A percentile compares a stretch with the other conserved stretches of the same genome.
These are phyloP conservation scores for Melanogrammus aeglefinus DNA, from an alignment of 2,797 vertebrate species.

Conservation along the genomic window DNA sequence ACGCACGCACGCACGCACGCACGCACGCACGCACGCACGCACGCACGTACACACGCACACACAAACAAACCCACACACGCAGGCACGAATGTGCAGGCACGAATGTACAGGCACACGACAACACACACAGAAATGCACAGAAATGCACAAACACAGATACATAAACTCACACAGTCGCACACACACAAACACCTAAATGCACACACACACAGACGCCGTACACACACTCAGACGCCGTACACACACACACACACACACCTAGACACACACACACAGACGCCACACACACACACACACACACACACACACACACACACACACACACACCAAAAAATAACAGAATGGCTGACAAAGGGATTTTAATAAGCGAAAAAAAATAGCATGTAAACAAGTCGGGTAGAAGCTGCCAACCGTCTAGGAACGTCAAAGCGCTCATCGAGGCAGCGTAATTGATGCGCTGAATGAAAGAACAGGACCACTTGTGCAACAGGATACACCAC, in stretches of 20 bases:
- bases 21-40: background rate
- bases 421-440: background rate
- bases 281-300: background rate
- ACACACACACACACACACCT: background rate
- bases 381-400: background rate
- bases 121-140: background rate
- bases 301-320: background rate
- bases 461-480: background rate
- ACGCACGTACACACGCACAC: background rate
- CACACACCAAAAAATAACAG: background rate
- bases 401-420: background rate
- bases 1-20: background rate
- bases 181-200: background rate
- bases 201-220: background rate
- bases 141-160: too few species aligned
- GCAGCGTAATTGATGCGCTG: background rate
- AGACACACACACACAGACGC: background rate
- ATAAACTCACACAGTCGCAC: too few species aligned
- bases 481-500: background rate
- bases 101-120: background rate
- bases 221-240: background rate
- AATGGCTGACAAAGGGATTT: background rate
- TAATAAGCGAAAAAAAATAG: background rate
- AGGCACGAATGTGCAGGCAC: background rate
- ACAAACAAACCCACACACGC: background rate